Conservation (phyloP, 1,140 invertebrate genomes). For the Drosophila guanche region DNA sequence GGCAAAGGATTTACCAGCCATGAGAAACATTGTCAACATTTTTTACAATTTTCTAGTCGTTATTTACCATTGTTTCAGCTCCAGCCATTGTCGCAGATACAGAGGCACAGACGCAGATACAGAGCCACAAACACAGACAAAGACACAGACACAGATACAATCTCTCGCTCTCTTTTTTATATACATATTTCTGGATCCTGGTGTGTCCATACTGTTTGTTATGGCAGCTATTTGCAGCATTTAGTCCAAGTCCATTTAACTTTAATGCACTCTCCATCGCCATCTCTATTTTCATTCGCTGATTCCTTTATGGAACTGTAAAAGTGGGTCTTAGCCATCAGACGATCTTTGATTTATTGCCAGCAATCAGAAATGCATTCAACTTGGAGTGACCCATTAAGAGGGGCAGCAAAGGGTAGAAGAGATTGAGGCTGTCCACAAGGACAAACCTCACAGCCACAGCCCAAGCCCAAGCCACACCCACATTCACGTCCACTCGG, state of each 20-base stretch:
- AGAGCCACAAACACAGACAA: constrained; percentile 1
- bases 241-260: constrained; percentile 74
- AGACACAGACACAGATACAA: constrained; percentile 14
- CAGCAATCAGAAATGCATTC: constrained; percentile 51
- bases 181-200: background rate
- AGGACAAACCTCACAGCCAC: background rate
- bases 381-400: constrained; percentile 8
- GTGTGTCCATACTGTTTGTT: constrained; percentile 46
- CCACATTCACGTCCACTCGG: no score
- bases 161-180: constrained; percentile 6
- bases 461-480: no score
- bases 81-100: constrained; percentile 39
- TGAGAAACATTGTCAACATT: constrained; percentile 73
- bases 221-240: constrained; percentile 74
- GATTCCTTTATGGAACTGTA: constrained; percentile 6
- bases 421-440: background rate
- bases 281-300: constrained; percentile 7
- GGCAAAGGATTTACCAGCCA: constrained; percentile 69
- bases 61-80: constrained; percentile 77
- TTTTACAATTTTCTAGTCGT: constrained; percentile 80
- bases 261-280: constrained; percentile 67
- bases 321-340: constrained; percentile 6
- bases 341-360: constrained; percentile 49
- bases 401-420: background rate
- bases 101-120: constrained; percentile 19